Evolutionary conservation across 1,140 invertebrate genomes (phyloP), one percentile per base, ranked within the genome.

Genomic region (Euborellia annulipes): DNA sequence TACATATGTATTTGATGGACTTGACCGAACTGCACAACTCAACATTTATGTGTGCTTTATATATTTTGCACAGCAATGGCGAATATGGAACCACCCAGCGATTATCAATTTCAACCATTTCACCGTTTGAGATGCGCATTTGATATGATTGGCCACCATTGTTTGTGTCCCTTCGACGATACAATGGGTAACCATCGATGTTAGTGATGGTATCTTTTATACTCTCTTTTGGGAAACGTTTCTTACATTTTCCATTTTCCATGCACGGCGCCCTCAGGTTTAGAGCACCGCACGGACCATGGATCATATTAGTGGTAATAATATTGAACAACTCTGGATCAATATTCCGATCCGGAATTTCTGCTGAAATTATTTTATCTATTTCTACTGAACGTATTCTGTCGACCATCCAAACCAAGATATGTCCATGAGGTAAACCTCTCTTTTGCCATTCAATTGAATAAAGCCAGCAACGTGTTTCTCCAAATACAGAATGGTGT

Each of bases 391-490:
- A 42, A 45, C 39, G 32, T 14, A 57, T 47, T 50, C 53, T 68
- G 41, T 72, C 62, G 1, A 32, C 41, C 27, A 60, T 50, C 41
- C 55, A 60, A 11, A 69, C 36, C 9, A 70, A 50, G 37, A 69
- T 59, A 50, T 70, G 68, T 1, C 51, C 56, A 57, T 70, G 69
- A 1, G 68, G 66, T 20, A 70, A 51, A 7, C 68, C 66, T 48
- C 66, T 54, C 52, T 72, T 71, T 53, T 72, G 67, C 50, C 61
- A 71, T 53, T 72, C 66, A 17, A 69, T 55, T 18, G 57, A 41
- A 41, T n/a, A 42, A 23, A 49, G 2, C 0, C 42, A 43, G 23
- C 42, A 43, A 20, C 42, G 45, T 27, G 41, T 46, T 34, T 48
- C 23, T 19, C 56, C 57, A 49, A 60, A 63, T 19, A 60, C 51